phyloP scores from a whole-genome alignment of 1,140 invertebrate genomes.

The Aphelenchoides fujianensis region DNA sequence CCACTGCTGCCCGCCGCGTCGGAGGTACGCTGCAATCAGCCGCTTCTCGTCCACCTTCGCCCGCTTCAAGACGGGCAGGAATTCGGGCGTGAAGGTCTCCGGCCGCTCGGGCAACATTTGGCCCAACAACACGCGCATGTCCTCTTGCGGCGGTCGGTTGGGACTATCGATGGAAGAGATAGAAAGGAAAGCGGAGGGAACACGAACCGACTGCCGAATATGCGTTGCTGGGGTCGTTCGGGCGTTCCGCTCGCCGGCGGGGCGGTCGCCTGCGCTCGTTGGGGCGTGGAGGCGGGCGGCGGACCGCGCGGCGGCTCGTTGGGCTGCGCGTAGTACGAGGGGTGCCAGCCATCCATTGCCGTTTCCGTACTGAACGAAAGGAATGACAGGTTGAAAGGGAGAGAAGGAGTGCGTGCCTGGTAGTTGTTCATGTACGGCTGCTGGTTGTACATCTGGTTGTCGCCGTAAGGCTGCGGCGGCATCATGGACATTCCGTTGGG shows the following conservation, averaged over 20 bases:
- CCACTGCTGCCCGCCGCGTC: conserved; percentile 52
- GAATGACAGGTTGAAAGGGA: background rate
- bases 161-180: background rate
- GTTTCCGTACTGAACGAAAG: too few species aligned
- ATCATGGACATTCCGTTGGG: too few species aligned
- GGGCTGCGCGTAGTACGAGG: background rate
- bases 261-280: background rate
- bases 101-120: conserved; percentile 33
- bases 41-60: conserved; percentile 26
- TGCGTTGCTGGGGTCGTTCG: background rate
- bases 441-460: background rate
- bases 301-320: background rate
- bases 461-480: background rate
- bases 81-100: conserved; percentile 25
- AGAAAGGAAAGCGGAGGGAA: too few species aligned
- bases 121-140: conserved; percentile 8
- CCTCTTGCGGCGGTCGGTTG: background rate
- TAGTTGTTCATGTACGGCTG: conserved; percentile 6
- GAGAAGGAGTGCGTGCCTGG: background rate
- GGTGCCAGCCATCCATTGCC: background rate
- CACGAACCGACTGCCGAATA: background rate
- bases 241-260: background rate
- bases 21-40: conserved; percentile 31
- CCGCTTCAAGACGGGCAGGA: conserved; percentile 2
- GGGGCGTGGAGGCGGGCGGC: background rate